A percentile compares a stretch with the other conserved stretches of the same genome.
These are phyloP conservation scores for Mohoua ochrocephala DNA, from an alignment of 2,113 vertebrate genomes.

Conservation along the genomic window DNA sequence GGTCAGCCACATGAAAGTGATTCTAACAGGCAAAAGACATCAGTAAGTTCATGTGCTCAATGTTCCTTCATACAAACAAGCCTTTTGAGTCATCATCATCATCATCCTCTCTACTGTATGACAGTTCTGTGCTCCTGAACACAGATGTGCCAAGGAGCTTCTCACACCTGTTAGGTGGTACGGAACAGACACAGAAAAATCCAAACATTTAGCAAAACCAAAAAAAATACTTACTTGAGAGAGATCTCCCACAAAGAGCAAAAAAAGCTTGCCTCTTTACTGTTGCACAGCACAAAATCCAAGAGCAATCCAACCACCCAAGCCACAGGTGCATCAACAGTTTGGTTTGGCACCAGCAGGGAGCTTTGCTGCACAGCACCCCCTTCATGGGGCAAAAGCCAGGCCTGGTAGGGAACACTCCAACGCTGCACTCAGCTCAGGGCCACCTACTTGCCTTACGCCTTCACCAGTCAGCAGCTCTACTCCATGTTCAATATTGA, in stretches of 20 bases:
- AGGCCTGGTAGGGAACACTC: neutral
- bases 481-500: neutral
- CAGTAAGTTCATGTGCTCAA: neutral
- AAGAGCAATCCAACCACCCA: neutral
- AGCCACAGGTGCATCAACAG: neutral
- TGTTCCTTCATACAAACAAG: neutral
- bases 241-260: neutral
- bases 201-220: neutral
- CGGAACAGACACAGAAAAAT: neutral
- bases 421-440: neutral
- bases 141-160: neutral
- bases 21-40: neutral
- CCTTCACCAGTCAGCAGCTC: neutral
- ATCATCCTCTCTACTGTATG: no score
- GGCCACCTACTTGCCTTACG: neutral
- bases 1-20: neutral
- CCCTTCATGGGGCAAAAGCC: neutral
- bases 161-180: neutral
- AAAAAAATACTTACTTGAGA: neutral
- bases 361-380: no score
- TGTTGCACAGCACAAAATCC: neutral
- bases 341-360: neutral
- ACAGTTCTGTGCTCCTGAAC: neutral
- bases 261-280: neutral
- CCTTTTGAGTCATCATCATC: neutral